Evolutionary conservation across 1,140 invertebrate genomes (phyloP), one percentile per base, ranked within the genome.

Genomic region (Drosophila nebulosa): DNA sequence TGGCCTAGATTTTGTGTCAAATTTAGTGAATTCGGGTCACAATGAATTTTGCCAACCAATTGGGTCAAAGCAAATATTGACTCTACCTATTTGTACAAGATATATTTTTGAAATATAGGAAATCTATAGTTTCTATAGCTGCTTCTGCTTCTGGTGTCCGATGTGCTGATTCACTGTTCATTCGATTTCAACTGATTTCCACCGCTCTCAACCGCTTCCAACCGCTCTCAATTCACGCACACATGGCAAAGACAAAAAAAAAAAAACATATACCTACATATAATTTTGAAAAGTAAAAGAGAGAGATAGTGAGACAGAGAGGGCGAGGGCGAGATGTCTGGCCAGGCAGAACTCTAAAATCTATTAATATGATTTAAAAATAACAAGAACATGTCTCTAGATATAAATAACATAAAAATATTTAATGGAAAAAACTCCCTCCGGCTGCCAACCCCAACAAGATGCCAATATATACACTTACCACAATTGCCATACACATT

Each of bases 401-500:
- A n/a, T n/a, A n/a, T n/a, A n/a, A n/a, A n/a, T n/a, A n/a, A n/a
- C n/a, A n/a, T n/a, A n/a, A n/a, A n/a, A 46, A 36, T 14, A n/a
- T 36, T 36, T 36, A 14, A 32, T 6, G 12, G n/a, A n/a, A n/a
- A 36, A 36, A 36, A 36, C 35, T 12, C 35, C 35, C n/a, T 14
- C n/a, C n/a, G n/a, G n/a, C n/a, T n/a, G n/a, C n/a, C n/a, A n/a
- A n/a, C n/a, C n/a, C n/a, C n/a, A n/a, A n/a, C n/a, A n/a, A 4
- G 7, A 22, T 30, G 26, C 16, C 51, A 56, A 51, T 63, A 16
- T 10, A 81, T 63, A 16, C n/a, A 81, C 83, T 86, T 83, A 86
- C 83, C 84, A 76, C 83, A 88, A 86, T 86, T 88, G 83, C 83
- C 83, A 86, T 86, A 86, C 83, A 86, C 83, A 86, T 86, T 86